Base-by-base conservation (phyloP, 2,797 vertebrate species). In the Catharus ustulatus region DNA sequence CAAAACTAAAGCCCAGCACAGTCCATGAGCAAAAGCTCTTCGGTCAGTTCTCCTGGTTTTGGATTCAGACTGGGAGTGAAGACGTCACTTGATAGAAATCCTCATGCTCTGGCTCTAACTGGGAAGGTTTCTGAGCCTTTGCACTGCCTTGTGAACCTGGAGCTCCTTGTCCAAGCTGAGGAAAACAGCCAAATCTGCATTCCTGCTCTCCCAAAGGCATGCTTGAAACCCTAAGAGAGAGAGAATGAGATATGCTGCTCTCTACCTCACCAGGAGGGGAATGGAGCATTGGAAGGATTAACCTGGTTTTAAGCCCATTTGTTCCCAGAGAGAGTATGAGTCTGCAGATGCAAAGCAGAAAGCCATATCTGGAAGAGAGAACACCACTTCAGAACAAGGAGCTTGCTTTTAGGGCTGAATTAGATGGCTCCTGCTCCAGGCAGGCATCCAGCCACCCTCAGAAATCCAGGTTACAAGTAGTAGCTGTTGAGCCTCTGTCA, bases 41-140 rank as follows among this genome's bases (percentile, higher is more conserved):
- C 27, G 34, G 30, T 36, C 19, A 19, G 15, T 29, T 82, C 58
- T 74, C 2, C 30, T 81, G 77, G 10, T 20, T 7, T 68, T 15
- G 67, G 45, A 57, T 40, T 21, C 58, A 72, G 42, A 27, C 1
- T 0, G 0, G 34, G 23, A 4, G 1, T 29, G 75, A 55, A 69
- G 48, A 32, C 34, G 57, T 62, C 57, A 52, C 30, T 42, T 45
- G 15, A 7, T 32, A 54, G 64, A 27, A 12, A 29, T n/a, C 10
- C 8, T 54, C 5, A 11, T 58, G 29, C 15, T 73, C 51, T 90
- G 57, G 12, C 34, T 85, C 32, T 42, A 23, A 24, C 4, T 32
- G 36, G 30, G 30, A 29, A 62, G 38, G 23, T 69, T 64, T 90
- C 43, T 42, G 59, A 83, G 58, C 22, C 34, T 66, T 64, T 73